These are phyloP conservation scores for Petroica traversi DNA, from an alignment of 2,113 vertebrate genomes.

Conservation along the genomic window DNA sequence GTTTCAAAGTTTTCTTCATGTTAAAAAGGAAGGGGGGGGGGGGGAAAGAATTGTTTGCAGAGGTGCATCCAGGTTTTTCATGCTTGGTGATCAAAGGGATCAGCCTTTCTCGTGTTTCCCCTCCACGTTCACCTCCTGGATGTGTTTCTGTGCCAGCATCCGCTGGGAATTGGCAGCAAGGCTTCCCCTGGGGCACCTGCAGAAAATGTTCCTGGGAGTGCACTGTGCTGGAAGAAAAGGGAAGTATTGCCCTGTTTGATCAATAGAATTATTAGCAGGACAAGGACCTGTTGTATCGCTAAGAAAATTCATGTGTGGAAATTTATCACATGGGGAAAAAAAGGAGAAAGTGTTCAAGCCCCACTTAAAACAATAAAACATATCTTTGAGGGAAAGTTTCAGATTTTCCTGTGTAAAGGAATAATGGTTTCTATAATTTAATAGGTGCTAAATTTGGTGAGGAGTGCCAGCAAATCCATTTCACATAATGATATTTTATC, in stretches of 20 bases:
- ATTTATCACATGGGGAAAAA: slow-evolving; percentile 16
- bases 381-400: slow-evolving; percentile 61
- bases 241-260: neutral
- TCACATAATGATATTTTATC: slow-evolving; percentile 68
- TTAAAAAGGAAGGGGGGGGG: neutral
- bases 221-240: neutral
- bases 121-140: neutral
- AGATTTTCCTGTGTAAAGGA: slow-evolving; percentile 25
- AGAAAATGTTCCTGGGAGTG: neutral
- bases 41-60: neutral
- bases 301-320: neutral
- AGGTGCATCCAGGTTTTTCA: neutral
- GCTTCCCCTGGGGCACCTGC: neutral
- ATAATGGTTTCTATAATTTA: slow-evolving; percentile 67
- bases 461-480: slow-evolving; percentile 72
- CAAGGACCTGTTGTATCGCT: neutral
- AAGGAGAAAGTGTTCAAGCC: neutral
- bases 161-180: neutral
- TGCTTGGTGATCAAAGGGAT: neutral
- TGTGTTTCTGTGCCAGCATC: neutral
- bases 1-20: slow-evolving; percentile 34
- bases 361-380: slow-evolving; percentile 67
- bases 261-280: neutral
- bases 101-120: neutral
- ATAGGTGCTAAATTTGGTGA: slow-evolving; percentile 64